phyloP scores from a whole-genome alignment of 2,113 vertebrate genomes.

The Heteronetta atricapilla region DNA sequence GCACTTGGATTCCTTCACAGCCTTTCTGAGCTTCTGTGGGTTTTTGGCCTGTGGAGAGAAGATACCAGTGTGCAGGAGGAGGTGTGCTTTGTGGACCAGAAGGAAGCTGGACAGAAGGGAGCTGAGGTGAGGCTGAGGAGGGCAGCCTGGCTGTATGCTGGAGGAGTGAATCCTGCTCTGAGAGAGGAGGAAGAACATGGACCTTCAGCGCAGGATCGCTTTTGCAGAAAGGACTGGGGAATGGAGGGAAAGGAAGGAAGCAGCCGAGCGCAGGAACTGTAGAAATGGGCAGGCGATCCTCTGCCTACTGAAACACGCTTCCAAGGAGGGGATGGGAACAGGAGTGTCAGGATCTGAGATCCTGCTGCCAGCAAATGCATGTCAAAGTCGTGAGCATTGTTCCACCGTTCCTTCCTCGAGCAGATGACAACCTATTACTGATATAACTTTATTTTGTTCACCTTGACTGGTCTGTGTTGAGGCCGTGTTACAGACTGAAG shows the following conservation, averaged over 20 bases:
- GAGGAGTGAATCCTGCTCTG: not conserved
- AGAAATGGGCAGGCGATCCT: not conserved
- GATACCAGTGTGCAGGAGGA: not conserved
- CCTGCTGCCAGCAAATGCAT: not conserved
- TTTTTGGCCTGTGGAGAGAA: not conserved
- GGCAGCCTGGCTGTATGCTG: not conserved
- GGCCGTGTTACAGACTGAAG: not conserved
- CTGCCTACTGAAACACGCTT: not conserved
- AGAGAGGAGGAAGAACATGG: not conserved
- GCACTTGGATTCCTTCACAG: not conserved
- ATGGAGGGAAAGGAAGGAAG: not conserved
- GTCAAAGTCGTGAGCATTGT: not conserved
- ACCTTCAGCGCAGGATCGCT: not conserved
- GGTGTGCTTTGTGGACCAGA: fast-evolving
- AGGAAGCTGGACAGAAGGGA: not conserved
- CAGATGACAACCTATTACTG: not conserved
- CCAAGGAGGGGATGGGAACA: not conserved
- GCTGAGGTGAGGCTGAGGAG: not conserved
- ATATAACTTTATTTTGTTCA: not conserved
- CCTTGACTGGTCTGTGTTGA: not conserved
- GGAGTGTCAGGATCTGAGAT: not conserved
- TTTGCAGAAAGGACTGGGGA: not conserved
- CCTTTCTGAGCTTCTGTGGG: not conserved
- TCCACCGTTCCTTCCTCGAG: not conserved
- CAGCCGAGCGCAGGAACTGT: fast-evolving